Conservation (phyloP, 2,797 vertebrate species). For the Rhinogobio ventralis region DNA sequence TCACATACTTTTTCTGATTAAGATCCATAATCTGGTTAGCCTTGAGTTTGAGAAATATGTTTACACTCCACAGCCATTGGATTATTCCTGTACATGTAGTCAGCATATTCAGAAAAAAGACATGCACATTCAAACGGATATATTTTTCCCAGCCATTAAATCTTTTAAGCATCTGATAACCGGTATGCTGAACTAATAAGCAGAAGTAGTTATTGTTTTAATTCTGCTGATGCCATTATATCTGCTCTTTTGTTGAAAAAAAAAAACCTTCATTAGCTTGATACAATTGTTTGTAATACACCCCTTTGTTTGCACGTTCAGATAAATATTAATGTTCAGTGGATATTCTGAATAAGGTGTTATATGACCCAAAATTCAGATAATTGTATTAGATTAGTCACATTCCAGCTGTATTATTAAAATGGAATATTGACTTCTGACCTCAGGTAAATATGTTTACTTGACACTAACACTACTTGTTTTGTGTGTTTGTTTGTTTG, state of each 20-base stretch:
- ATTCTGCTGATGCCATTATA: background rate
- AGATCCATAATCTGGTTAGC: background rate
- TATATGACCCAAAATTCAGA: background rate
- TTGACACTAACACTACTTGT: background rate
- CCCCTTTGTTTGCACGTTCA: background rate
- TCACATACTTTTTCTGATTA: background rate
- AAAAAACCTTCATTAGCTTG: background rate
- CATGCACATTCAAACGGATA: background rate
- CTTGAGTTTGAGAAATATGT: no score
- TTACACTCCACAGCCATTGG: background rate
- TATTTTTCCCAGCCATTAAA: background rate
- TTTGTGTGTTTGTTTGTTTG: no score
- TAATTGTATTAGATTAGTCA: background rate
- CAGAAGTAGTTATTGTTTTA: background rate
- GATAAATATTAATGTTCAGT: background rate
- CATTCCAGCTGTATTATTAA: background rate
- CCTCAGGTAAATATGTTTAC: background rate
- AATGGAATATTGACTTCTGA: background rate
- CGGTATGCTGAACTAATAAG: background rate
- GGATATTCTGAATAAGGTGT: slow-evolving; percentile 3
- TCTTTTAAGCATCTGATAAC: background rate
- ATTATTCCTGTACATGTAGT: background rate
- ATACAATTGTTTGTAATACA: background rate
- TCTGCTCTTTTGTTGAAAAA: background rate
- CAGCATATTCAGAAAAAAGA: background rate